These are phyloP conservation scores for Candidula unifasciata DNA, from an alignment of 2,888 invertebrate genomes.

Conservation along the genomic window DNA sequence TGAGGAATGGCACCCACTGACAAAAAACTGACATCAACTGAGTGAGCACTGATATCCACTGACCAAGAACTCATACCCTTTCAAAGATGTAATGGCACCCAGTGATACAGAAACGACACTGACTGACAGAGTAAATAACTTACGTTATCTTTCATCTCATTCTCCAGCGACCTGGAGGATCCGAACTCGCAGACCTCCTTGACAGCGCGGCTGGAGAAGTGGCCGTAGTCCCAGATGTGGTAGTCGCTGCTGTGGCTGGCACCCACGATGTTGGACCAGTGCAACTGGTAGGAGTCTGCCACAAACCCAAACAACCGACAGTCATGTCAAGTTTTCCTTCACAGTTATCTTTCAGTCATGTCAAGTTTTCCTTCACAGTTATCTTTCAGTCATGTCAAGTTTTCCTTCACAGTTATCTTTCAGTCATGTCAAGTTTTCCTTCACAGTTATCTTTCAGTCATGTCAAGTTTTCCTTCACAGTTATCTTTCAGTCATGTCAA, in stretches of 20 bases:
- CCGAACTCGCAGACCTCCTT: conserved; percentile 96
- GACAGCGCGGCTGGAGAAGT: conserved; percentile 91
- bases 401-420: too few relatives aligned
- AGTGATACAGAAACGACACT: not conserved
- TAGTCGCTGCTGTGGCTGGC: conserved; percentile 88
- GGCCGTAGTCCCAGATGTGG: conserved; percentile 93
- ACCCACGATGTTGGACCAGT: conserved; percentile 95
- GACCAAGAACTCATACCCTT: too few relatives aligned
- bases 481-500: too few relatives aligned
- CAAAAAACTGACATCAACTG: too few relatives aligned
- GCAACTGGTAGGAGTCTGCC: conserved; percentile 86
- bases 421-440: too few relatives aligned
- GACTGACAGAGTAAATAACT: conserved; percentile 53
- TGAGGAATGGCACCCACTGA: too few relatives aligned
- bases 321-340: not conserved
- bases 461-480: too few relatives aligned
- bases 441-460: too few relatives aligned
- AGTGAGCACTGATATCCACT: too few relatives aligned
- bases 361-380: too few relatives aligned
- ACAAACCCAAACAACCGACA: conserved; percentile 8
- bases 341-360: not conserved
- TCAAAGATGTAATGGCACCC: not conserved
- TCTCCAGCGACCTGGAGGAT: conserved; percentile 90
- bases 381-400: too few relatives aligned
- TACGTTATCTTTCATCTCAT: conserved; percentile 91